These are phyloP conservation scores for Drosophila macrospina DNA, from an alignment of 2,888 invertebrate genomes.

Conservation along the genomic window DNA sequence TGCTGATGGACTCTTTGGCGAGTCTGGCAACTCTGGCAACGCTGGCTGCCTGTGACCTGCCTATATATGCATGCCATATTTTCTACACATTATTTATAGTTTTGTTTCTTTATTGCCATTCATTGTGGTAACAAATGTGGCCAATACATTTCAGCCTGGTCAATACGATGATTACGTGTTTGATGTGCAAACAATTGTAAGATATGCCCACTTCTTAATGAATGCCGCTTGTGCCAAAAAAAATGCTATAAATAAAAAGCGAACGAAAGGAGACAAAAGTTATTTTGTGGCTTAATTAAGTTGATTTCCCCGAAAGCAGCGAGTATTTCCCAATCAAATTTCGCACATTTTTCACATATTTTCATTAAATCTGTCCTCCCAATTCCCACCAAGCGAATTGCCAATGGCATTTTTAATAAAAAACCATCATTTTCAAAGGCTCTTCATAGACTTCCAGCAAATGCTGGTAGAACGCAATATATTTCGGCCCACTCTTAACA, in stretches of 20 bases:
- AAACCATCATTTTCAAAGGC: conserved; percentile 22
- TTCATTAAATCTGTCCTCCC: conserved; percentile 12
- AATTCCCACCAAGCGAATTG: conserved; percentile 18
- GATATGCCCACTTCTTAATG: background rate
- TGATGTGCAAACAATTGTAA: conserved; percentile 13
- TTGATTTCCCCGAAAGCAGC: background rate
- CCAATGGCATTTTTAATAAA: conserved; percentile 43
- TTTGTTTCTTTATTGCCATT: conserved; percentile 37
- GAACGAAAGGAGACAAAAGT: background rate
- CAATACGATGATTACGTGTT: conserved; percentile 24
- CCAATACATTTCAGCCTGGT: background rate
- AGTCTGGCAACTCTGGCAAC: conserved; percentile 19
- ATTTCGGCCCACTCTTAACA: conserved; percentile 24
- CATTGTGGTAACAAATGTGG: conserved; percentile 61
- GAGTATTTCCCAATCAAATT: conserved; percentile 12
- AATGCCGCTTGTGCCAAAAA: background rate
- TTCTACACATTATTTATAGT: conserved; percentile 73
- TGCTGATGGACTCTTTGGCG: conserved; percentile 22
- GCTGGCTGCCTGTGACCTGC: conserved; percentile 19
- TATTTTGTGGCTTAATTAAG: conserved; percentile 11
- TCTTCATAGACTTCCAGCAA: background rate
- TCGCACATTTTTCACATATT: conserved; percentile 6
- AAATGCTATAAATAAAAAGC: background rate
- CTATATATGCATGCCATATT: conserved; percentile 54
- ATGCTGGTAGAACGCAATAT: conserved; percentile 18